phyloP scores from a whole-genome alignment of 2,888 invertebrate species.

The Drosophila histrio region DNA sequence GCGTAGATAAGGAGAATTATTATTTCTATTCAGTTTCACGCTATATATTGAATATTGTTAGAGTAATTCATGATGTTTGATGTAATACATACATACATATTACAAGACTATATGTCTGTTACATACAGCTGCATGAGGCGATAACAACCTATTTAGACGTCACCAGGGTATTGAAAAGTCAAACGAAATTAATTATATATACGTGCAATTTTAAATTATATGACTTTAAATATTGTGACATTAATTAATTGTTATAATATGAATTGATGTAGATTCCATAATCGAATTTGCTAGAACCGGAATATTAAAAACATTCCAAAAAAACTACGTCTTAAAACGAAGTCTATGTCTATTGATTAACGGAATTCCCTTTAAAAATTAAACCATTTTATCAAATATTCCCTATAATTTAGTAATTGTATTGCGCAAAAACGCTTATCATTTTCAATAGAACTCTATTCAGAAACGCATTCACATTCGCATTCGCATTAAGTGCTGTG shows the following conservation, averaged over 20 bases:
- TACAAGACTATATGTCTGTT: no score
- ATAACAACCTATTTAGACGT: background rate
- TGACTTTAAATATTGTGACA: no score
- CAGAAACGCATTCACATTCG: slow-evolving; percentile 32
- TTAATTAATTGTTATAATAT: slow-evolving; percentile 5
- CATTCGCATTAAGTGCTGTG: slow-evolving; percentile 41
- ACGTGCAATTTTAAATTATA: slow-evolving; percentile 2
- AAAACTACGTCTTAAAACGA: background rate
- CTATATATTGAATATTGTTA: no score
- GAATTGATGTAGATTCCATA: background rate
- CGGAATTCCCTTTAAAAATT: slow-evolving; percentile 5
- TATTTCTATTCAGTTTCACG: no score
- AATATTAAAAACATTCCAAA: background rate
- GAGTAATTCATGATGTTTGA: no score
- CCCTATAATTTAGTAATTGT: background rate
- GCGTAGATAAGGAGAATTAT: no score
- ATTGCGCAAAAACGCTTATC: slow-evolving; percentile 25
- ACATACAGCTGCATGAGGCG: background rate
- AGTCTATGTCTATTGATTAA: background rate
- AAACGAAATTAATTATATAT: background rate
- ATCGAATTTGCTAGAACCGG: background rate
- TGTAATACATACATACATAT: no score
- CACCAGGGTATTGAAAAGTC: background rate
- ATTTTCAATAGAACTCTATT: slow-evolving; percentile 30
- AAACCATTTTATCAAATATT: background rate